A percentile compares a stretch with the other conserved stretches of the same genome.
These are phyloP conservation scores for Typhlomys cinereus DNA, from an alignment of 2,113 vertebrate species.

Conservation along the genomic window DNA sequence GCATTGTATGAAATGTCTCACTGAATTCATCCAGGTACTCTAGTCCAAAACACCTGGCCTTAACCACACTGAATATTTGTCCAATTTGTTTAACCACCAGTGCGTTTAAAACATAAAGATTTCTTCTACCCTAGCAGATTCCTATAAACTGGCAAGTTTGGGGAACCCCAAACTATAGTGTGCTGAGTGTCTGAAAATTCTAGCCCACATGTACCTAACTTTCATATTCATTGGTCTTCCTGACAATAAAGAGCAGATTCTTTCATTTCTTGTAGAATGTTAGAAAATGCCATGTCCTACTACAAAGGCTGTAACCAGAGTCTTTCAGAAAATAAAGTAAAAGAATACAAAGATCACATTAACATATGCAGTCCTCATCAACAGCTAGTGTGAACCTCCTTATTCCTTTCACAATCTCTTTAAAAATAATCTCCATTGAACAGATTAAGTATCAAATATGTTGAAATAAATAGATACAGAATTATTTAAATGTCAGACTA, in stretches of 20 bases:
- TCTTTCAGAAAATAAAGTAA: constrained; percentile 48
- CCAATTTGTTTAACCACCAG: neutral
- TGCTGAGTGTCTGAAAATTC: constrained; percentile 4
- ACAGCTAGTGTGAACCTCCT: neutral
- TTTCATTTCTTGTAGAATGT: neutral
- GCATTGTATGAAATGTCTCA: neutral
- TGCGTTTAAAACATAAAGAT: neutral
- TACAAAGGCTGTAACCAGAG: neutral
- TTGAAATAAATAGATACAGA: neutral
- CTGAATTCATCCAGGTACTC: neutral
- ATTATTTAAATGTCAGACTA: neutral
- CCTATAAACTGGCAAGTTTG: neutral
- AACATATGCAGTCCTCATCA: neutral
- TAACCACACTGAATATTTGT: neutral
- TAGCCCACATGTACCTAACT: neutral
- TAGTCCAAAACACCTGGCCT: neutral
- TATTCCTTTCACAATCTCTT: neutral
- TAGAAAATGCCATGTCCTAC: neutral
- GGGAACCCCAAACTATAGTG: neutral
- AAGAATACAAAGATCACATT: neutral
- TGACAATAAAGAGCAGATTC: neutral
- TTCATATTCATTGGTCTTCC: neutral
- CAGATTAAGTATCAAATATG: neutral
- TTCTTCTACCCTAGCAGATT: neutral
- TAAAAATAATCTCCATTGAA: constrained; percentile 34